Percentiles rank a stretch among this genome's conserved stretches.
phyloP scores from a whole-genome alignment of 64 coral and sea anemone species.

The Cladopsammia gracilis region DNA sequence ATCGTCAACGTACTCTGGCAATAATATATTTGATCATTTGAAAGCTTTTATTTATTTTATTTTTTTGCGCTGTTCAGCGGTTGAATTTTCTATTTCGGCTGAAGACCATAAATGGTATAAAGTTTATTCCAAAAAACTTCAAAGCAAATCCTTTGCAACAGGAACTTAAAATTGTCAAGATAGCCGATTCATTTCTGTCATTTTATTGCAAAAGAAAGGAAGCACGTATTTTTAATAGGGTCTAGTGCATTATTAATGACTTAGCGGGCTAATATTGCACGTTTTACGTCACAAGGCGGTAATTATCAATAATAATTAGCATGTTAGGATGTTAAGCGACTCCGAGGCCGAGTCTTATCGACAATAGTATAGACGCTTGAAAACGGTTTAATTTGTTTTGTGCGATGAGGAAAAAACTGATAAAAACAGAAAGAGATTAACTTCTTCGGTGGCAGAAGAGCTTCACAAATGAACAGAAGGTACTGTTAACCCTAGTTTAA shows the following conservation, averaged over 20 bases:
- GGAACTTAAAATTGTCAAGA: too few relatives aligned
- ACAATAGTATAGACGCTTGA: background rate
- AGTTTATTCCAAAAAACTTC: too few relatives aligned
- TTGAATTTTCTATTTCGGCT: background rate
- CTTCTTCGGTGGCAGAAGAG: background rate
- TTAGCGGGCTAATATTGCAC: background rate
- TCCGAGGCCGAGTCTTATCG: background rate
- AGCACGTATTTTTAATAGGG: too few relatives aligned
- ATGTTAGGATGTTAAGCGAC: background rate
- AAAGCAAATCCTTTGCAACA: too few relatives aligned
- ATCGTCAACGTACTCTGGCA: too few relatives aligned
- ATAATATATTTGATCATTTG: too few relatives aligned
- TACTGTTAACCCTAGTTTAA: background rate
- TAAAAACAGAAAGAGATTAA: background rate
- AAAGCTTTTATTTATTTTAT: too few relatives aligned
- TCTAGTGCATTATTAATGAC: too few relatives aligned
- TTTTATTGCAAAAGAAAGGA: too few relatives aligned
- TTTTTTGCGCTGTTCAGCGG: too few relatives aligned
- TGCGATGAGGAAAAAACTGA: background rate
- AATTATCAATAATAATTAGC: background rate
- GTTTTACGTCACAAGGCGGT: background rate
- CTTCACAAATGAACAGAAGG: constrained; percentile 15
- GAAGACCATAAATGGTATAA: too few relatives aligned
- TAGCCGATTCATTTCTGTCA: too few relatives aligned
- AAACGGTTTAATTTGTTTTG: background rate